Conservation (phyloP, 2,113 vertebrate species). For the Salvelinus alpinus region DNA sequence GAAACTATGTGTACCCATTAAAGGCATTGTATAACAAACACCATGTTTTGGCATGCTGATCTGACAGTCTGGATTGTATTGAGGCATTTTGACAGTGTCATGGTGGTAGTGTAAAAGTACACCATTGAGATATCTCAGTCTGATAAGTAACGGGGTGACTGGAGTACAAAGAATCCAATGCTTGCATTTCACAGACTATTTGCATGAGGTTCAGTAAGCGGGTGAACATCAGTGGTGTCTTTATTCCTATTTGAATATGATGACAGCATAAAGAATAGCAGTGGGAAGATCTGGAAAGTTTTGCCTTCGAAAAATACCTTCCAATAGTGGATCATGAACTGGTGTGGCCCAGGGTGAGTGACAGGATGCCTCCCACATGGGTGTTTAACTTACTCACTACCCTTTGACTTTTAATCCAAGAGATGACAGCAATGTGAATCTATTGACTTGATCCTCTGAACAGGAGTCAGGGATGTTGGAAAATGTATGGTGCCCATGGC, state of each 20-base stretch:
- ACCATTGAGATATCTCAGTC: neutral
- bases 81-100: neutral
- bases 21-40: no score
- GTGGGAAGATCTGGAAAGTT: neutral
- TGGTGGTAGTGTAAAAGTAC: neutral
- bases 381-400: no score
- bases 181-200: slow-evolving; percentile 39
- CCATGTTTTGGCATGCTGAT: neutral
- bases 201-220: slow-evolving; percentile 23
- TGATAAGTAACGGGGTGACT: slow-evolving; percentile 18
- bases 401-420: no score
- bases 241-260: slow-evolving; percentile 14
- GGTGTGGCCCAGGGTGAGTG: neutral
- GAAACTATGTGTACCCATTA: no score
- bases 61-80: slow-evolving; percentile 10
- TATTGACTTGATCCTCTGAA: no score
- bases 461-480: no score
- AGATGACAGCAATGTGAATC: no score
- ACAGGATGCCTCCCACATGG: neutral
- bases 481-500: no score
- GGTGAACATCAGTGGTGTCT: slow-evolving; percentile 14
- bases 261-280: neutral
- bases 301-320: neutral
- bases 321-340: neutral
- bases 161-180: slow-evolving; percentile 19